A percentile compares a stretch with the other conserved stretches of the same genome.
Conservation (phyloP, 2,888 invertebrate genomes). For the Pediacus dermestoides region DNA sequence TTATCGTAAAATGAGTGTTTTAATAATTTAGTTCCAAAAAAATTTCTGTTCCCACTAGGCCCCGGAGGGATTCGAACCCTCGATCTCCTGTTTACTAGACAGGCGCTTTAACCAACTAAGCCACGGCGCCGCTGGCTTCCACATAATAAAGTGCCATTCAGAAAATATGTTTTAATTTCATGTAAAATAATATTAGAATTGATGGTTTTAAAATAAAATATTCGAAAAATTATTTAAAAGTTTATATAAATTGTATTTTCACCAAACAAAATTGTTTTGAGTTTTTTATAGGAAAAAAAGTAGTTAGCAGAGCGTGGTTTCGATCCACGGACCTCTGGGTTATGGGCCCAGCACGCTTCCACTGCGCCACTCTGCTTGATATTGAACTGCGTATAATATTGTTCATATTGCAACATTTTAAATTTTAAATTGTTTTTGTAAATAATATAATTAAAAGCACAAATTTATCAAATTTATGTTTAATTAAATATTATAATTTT, state of each 20-base stretch:
- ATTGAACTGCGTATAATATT: background rate
- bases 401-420: slow-evolving; percentile 1
- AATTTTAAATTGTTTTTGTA: background rate
- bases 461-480: no score
- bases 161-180: no score
- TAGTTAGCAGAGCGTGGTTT: slow-evolving; percentile 69
- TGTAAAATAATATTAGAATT: no score
- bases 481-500: no score
- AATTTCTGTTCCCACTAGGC: no score
- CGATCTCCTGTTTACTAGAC: slow-evolving; percentile 70
- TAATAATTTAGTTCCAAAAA: no score
- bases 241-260: background rate
- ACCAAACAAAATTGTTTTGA: background rate
- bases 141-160: no score
- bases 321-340: slow-evolving; percentile 87
- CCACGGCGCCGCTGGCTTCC: slow-evolving; percentile 70
- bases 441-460: no score
- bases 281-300: slow-evolving; percentile 19
- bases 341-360: slow-evolving; percentile 83
- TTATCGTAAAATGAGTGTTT: no score
- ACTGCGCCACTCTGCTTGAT: slow-evolving; percentile 76
- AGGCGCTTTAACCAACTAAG: slow-evolving; percentile 78
- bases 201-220: no score
- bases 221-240: background rate
- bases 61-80: slow-evolving; percentile 64